Percentiles rank a stretch among this genome's conserved stretches.
These are phyloP conservation scores for Ormyrus thymus DNA, from an alignment of 2,888 invertebrate species.

Conservation along the genomic window DNA sequence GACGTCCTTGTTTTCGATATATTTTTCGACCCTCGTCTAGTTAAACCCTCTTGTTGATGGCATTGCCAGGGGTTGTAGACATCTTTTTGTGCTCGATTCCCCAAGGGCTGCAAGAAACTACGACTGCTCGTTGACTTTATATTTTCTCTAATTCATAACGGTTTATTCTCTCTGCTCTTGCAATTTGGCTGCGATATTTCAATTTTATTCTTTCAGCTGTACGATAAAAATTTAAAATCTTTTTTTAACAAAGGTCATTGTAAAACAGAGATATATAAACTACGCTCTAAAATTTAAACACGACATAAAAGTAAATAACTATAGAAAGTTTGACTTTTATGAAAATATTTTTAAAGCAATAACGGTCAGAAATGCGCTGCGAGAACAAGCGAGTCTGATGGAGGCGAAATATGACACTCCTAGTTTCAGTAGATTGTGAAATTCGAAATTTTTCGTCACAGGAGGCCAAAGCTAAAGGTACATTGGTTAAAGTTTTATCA, in stretches of 20 bases:
- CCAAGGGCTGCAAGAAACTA: slow-evolving; percentile 22
- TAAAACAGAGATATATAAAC: too few relatives aligned
- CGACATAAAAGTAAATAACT: too few relatives aligned
- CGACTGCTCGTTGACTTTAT: slow-evolving; percentile 38
- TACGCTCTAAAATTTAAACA: too few relatives aligned
- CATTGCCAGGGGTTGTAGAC: slow-evolving; percentile 34
- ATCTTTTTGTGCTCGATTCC: slow-evolving; percentile 38
- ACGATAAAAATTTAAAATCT: neutral
- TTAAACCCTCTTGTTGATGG: slow-evolving; percentile 52
- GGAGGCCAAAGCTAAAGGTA: slow-evolving; percentile 5
- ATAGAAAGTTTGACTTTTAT: too few relatives aligned
- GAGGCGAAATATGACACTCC: too few relatives aligned
- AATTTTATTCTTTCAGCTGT: neutral
- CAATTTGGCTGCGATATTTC: too few relatives aligned
- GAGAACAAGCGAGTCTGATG: too few relatives aligned
- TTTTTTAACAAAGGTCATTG: neutral
- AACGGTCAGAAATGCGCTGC: too few relatives aligned
- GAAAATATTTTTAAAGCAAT: too few relatives aligned
- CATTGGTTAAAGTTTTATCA: neutral
- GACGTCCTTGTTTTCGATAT: slow-evolving; percentile 48
- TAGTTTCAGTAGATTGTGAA: neutral
- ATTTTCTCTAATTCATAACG: slow-evolving; percentile 40
- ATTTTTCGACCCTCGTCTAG: slow-evolving; percentile 56
- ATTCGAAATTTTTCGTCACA: neutral
- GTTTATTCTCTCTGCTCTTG: neutral